Evolutionary conservation across 2,888 invertebrate species (phyloP), one percentile per base, ranked within the genome.

Genomic region (Eupeodes luniger): DNA sequence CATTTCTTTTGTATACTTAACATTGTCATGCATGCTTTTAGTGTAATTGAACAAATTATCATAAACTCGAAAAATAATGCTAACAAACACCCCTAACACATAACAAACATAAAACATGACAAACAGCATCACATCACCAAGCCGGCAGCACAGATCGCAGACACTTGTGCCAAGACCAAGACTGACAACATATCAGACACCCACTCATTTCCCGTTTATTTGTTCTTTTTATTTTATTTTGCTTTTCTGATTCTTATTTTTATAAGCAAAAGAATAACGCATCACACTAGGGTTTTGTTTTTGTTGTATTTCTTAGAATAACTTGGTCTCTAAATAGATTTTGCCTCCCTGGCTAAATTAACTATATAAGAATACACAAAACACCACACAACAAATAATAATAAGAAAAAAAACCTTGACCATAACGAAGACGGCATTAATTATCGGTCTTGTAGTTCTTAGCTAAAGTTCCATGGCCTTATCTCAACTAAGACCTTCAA

Each of bases 41-140:
- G 40, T 70, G 40, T 53, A 70, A 70, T 70, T 70, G 69, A 55
- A 70, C 55, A 70, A 70, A 70, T 70, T 70, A 40, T 14, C 55
- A 70, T 70, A 70, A 69, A 36, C n/a, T 53, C 14, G 5, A 53
- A 11, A 36, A 36, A 51, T 16, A 5, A 53, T 36, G n/a, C 5
- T 40, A 53, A n/a, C 14, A n/a, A 69, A 51, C 69, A 70, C 16
- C 53, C 55, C 19, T 55, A 40, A 70, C 44, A 36, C 12, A 36
- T 70, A 14, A 55, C 55, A 44, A 40, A 70, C 69, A 70, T 55
- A 55, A 19, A 70, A 70, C 53, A 70, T 70, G 55, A 70, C 55
- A 44, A 55, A 70, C 12, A 70, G 19, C 69, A 70, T 70, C 55
- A 70, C 53, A 70, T 16, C 53, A 70, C 14, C 55, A 40, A 40